Conservation (phyloP, 2,888 invertebrate genomes). For the Macaria liturata region DNA sequence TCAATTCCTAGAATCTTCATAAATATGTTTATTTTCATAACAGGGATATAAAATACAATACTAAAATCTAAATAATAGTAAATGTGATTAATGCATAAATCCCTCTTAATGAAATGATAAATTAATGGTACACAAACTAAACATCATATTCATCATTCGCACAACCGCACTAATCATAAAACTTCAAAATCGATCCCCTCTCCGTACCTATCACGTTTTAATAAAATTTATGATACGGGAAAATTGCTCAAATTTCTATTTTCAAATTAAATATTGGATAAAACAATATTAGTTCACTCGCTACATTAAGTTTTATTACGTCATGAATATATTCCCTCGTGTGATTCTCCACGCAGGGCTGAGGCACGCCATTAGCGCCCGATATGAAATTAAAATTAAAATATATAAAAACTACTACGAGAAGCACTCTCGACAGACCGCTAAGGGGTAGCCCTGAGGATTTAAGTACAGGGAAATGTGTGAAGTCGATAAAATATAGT, state of each 20-base stretch:
- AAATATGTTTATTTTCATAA: too few relatives aligned
- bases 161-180: constrained; percentile 6
- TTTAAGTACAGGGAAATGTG: constrained; percentile 55
- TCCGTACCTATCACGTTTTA: constrained; percentile 38
- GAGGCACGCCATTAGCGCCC: constrained; percentile 77
- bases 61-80: too few relatives aligned
- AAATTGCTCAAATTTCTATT: constrained; percentile 69
- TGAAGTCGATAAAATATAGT: constrained; percentile 45
- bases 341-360: constrained; percentile 81
- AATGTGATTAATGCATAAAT: too few relatives aligned
- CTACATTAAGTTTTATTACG: constrained; percentile 81
- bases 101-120: too few relatives aligned
- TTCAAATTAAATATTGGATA: constrained; percentile 80
- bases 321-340: constrained; percentile 76
- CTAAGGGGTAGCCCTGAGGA: constrained; percentile 80
- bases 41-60: too few relatives aligned
- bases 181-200: constrained; percentile 30
- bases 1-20: too few relatives aligned
- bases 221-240: constrained; percentile 75
- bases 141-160: too few relatives aligned
- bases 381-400: constrained; percentile 84
- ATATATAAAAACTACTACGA: constrained; percentile 80
- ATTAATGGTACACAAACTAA: too few relatives aligned
- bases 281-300: constrained; percentile 83
- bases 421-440: constrained; percentile 78